Conservation (phyloP, 1,140 invertebrate species). For the Bombus huntii region DNA sequence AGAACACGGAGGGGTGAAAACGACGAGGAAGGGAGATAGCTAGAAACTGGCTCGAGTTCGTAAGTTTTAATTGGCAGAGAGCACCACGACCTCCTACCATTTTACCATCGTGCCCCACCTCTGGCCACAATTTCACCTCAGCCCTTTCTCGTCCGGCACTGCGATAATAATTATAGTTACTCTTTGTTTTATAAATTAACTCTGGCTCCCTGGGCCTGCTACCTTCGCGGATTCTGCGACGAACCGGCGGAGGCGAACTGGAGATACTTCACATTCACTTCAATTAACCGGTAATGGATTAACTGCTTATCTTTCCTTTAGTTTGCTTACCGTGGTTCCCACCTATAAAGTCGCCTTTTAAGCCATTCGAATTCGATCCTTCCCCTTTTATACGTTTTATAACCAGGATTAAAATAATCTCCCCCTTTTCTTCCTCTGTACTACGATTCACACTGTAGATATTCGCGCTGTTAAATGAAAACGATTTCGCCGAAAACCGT, state of each 20-base stretch:
- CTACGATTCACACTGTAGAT: not conserved
- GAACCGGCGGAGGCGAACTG: conserved; percentile 2
- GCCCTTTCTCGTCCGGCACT: conserved; percentile 24
- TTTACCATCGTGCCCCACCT: conserved; percentile 31
- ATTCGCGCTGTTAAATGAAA: not conserved
- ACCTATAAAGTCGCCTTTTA: not conserved
- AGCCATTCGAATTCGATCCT: not conserved
- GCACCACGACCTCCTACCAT: conserved; percentile 47
- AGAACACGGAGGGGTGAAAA: not conserved
- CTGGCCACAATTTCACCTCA: conserved; percentile 28
- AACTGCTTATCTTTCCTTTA: conserved; percentile 70
- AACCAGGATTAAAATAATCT: not conserved
- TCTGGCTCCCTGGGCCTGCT: conserved; percentile 13
- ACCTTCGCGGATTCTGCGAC: conserved; percentile 32
- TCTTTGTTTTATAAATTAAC: conserved; percentile 76
- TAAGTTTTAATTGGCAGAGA: conserved; percentile 74
- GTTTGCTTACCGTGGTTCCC: not conserved
- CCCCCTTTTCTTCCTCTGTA: not conserved
- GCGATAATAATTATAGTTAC: conserved; percentile 72
- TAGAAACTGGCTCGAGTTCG: conserved; percentile 62
- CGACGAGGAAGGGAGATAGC: conserved; percentile 45
- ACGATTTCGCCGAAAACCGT: not conserved
- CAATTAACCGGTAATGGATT: conserved; percentile 76
- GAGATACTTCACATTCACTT: conserved; percentile 70
- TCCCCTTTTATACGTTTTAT: not conserved